Evolutionary conservation across 2,888 invertebrate genomes (phyloP), one percentile per base, ranked within the genome.

Genomic region (Labia minor): DNA sequence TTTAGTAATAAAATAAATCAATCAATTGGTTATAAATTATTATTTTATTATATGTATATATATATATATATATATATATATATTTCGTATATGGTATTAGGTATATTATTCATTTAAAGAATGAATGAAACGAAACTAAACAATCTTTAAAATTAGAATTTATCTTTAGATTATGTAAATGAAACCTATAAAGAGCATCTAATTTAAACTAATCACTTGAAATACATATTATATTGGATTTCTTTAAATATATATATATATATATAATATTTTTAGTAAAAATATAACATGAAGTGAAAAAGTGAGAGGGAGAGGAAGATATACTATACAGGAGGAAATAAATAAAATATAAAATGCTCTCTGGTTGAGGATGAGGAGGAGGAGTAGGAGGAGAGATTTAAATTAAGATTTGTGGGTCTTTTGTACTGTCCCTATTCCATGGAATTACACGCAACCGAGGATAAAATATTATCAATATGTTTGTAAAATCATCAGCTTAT

Each of bases 271-370:
- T 33, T 66, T 37, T 19, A 37, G 33, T 6, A 62, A 37, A 66
- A 63, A 20, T 21, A 62, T 37, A 62, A 66, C 37, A 61, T 19
- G 14, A 49, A 49, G 14, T 49, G n/a, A 14, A 49, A 16, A 14
- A 49, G 3, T 49, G 14, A 14, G 14, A 26, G 26, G 14, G 8
- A 26, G 8, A 8, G 26, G 26, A 26, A 26, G 8, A 26, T 26
- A 26, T 26, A 26, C 18, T 21, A n/a, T n/a, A n/a, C 19, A 19
- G 16, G 1, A 20, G 37, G 64, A 64, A 64, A 62, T 37, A 63
- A 66, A 63, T n/a, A n/a, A n/a, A n/a, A n/a, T 49, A 63, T 33
- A 66, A 66, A 66, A 63, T 62, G 62, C 66, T 63, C n/a, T n/a
- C n/a, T n/a, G n/a, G n/a, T n/a, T 62, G 65, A 66, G 61, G 65